Conservation (phyloP, 2,113 vertebrate species). For the Pachycephala philippinensis region DNA sequence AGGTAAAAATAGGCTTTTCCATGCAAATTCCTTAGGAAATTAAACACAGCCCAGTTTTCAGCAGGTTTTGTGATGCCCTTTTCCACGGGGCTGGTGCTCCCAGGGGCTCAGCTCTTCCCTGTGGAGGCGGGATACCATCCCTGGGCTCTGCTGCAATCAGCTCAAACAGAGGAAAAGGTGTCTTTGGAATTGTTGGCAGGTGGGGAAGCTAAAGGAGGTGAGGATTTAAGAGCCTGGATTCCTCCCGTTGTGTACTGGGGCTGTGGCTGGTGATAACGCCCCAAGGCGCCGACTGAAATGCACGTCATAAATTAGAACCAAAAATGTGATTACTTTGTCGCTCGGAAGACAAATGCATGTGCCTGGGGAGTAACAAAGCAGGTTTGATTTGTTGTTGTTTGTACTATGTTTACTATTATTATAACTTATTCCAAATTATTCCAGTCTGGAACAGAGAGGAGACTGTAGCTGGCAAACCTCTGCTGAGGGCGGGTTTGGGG, state of each 20-base stretch:
- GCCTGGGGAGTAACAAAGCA: constrained; percentile 63
- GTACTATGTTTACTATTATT: constrained; percentile 60
- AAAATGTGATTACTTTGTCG: constrained; percentile 66
- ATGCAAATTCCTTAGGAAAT: not conserved
- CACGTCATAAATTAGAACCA: constrained; percentile 62
- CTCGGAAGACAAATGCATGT: constrained; percentile 56
- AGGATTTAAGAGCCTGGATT: constrained; percentile 55
- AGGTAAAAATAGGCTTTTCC: not conserved
- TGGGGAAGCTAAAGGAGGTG: constrained; percentile 31
- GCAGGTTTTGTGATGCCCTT: not conserved
- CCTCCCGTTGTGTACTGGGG: not conserved
- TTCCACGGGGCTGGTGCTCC: not conserved
- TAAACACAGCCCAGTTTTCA: not conserved
- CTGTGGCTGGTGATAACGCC: constrained; percentile 54
- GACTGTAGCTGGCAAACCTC: not conserved
- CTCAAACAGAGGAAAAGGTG: not conserved
- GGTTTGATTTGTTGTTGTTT: constrained; percentile 63
- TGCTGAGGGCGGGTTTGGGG: not conserved
- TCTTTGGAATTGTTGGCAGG: not conserved
- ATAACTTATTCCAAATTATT: constrained; percentile 61
- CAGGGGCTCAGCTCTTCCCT: not conserved
- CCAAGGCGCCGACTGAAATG: constrained; percentile 31
- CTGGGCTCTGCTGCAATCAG: not conserved
- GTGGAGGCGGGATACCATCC: not conserved
- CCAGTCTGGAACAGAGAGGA: not conserved